Conservation (phyloP, 1,140 invertebrate species). For the Atta cephalotes region DNA sequence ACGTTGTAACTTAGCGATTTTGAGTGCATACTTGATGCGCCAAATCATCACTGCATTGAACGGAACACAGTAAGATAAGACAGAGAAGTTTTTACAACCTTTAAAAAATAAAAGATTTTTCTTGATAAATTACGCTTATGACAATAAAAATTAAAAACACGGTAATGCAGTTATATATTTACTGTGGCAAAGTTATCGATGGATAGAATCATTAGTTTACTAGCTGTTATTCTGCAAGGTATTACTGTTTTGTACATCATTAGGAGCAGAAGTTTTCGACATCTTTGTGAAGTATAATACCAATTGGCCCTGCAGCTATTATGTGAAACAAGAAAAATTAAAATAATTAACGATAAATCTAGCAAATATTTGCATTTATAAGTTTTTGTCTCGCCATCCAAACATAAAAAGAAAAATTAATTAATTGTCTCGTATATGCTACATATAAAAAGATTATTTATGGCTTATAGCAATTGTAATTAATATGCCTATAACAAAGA, state of each 20-base stretch:
- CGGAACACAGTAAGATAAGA: background rate
- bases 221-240: background rate
- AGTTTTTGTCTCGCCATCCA: background rate
- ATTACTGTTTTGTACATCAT: background rate
- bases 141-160: background rate
- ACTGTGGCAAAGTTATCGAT: background rate
- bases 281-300: background rate
- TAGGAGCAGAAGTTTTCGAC: slow-evolving; percentile 4
- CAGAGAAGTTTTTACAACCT: background rate
- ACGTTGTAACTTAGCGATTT: background rate
- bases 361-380: background rate
- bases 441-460: background rate
- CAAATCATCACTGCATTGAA: background rate
- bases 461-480: background rate
- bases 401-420: background rate
- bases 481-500: background rate
- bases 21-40: background rate
- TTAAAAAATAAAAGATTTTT: background rate
- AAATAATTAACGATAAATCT: background rate
- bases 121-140: background rate
- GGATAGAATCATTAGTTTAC: background rate
- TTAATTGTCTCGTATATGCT: background rate
- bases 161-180: background rate
- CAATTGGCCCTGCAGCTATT: background rate
- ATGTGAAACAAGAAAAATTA: background rate